These are phyloP conservation scores for Anaspis maculata DNA, from an alignment of 2,888 invertebrate species.

Conservation along the genomic window DNA sequence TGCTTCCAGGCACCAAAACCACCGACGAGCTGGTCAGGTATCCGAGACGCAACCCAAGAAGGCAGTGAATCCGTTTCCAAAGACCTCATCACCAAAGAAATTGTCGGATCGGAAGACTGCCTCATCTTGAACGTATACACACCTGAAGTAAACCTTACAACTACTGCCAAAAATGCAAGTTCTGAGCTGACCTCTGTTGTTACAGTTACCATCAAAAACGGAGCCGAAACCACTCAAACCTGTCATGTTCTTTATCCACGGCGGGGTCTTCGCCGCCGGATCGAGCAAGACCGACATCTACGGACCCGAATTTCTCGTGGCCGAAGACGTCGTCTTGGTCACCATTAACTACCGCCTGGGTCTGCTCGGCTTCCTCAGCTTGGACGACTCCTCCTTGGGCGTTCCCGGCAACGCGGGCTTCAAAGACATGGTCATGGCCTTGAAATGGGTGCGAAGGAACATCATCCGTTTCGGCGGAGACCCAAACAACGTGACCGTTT, in stretches of 20 bases:
- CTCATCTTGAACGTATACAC: slow-evolving; percentile 31
- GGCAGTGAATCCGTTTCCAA: slow-evolving; percentile 20
- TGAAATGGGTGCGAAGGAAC: slow-evolving; percentile 44
- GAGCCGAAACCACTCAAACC: slow-evolving; percentile 19
- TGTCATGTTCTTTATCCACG: slow-evolving; percentile 42
- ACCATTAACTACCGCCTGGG: slow-evolving; percentile 32
- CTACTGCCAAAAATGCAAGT: not conserved
- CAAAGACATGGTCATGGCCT: slow-evolving; percentile 43
- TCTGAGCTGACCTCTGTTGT: not conserved
- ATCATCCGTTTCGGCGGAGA: slow-evolving; percentile 43
- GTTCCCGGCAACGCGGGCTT: slow-evolving; percentile 46
- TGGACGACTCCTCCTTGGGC: slow-evolving; percentile 39
- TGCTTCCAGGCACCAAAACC: slow-evolving; percentile 24
- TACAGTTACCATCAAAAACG: slow-evolving; percentile 1
- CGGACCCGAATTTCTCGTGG: slow-evolving; percentile 29
- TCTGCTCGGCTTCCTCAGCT: slow-evolving; percentile 39
- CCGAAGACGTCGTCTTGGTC: slow-evolving; percentile 28
- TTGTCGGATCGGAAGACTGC: slow-evolving; percentile 31
- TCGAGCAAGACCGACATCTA: slow-evolving; percentile 23
- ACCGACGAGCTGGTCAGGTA: slow-evolving; percentile 22
- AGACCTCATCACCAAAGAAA: slow-evolving; percentile 17
- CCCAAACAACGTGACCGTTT: slow-evolving; percentile 43
- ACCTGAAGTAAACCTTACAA: slow-evolving; percentile 7
- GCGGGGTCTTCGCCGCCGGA: slow-evolving; percentile 41
- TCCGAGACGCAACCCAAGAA: slow-evolving; percentile 23